Conservation (phyloP, 2,797 vertebrate genomes). For the Diceros bicornis region DNA sequence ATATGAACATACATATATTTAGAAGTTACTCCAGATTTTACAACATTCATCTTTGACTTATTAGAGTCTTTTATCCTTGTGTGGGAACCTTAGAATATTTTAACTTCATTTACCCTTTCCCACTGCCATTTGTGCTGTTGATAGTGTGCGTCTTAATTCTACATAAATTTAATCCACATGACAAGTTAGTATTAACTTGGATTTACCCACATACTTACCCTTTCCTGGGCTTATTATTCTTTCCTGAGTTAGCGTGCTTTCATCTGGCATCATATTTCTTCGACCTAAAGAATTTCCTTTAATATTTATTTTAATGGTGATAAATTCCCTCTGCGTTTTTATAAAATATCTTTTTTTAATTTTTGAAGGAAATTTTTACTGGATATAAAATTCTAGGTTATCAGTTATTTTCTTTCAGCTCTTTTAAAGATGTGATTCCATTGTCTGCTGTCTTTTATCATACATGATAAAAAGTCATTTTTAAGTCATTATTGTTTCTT, state of each 20-base stretch:
- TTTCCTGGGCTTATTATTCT: not conserved
- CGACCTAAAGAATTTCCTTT: not conserved
- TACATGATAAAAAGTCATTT: not conserved
- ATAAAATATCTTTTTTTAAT: not conserved
- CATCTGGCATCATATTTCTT: not conserved
- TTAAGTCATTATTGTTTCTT: not conserved
- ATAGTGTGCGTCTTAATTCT: not conserved
- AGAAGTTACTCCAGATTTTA: not conserved
- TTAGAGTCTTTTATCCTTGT: not conserved
- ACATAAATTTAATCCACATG: not conserved
- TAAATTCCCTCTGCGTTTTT: not conserved
- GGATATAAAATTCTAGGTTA: not conserved
- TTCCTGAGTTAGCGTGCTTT: not conserved
- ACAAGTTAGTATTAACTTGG: not conserved
- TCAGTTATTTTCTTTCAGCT: not conserved
- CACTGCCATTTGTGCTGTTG: not conserved
- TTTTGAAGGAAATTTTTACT: constrained; percentile 5
- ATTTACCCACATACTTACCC: not conserved
- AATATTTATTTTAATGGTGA: not conserved
- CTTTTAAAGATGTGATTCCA: not conserved
- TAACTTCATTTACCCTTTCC: not conserved
- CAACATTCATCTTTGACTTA: not conserved
- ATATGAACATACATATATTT: not conserved
- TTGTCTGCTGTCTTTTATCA: not conserved
- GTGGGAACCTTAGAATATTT: not conserved